Evolutionary conservation across 1,140 invertebrate species (phyloP).

Genomic region (Hirudo medicinalis): DNA sequence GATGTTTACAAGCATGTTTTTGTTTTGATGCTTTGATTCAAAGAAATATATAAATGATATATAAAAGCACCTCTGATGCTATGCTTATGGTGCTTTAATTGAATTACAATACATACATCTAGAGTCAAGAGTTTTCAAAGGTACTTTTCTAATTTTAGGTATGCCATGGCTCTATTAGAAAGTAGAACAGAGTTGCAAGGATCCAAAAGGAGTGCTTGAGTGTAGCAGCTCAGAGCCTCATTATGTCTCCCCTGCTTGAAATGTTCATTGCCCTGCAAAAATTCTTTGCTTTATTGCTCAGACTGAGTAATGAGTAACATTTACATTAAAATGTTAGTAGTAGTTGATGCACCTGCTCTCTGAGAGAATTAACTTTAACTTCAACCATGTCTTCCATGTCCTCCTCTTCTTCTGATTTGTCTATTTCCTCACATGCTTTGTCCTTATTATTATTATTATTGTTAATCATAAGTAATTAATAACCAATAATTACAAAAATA

Average conservation of each 20-base stretch:
- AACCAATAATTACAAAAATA: background rate
- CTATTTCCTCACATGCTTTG: slow-evolving; percentile 7
- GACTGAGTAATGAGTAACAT: background rate
- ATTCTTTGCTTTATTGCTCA: too few species aligned
- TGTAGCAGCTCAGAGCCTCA: background rate
- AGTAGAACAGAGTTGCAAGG: background rate
- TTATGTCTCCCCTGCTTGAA: background rate
- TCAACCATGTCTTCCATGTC: background rate
- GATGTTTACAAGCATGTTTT: too few species aligned
- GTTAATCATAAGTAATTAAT: slow-evolving; percentile 1
- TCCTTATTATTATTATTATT: too few species aligned
- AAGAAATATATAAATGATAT: background rate
- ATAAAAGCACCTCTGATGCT: too few species aligned
- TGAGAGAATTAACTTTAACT: background rate
- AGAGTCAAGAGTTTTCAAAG: background rate
- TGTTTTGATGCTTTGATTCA: too few species aligned
- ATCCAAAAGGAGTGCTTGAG: background rate
- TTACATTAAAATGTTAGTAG: background rate
- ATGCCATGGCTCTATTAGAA: slow-evolving; percentile 7
- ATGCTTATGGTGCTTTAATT: too few species aligned
- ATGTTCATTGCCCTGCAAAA: slow-evolving; percentile 2
- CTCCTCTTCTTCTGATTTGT: slow-evolving; percentile 1
- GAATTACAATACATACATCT: background rate
- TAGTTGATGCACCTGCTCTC: background rate
- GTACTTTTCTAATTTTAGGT: background rate